phyloP scores from a whole-genome alignment of 2,797 vertebrate species.

The Peromyscus melanophrys region DNA sequence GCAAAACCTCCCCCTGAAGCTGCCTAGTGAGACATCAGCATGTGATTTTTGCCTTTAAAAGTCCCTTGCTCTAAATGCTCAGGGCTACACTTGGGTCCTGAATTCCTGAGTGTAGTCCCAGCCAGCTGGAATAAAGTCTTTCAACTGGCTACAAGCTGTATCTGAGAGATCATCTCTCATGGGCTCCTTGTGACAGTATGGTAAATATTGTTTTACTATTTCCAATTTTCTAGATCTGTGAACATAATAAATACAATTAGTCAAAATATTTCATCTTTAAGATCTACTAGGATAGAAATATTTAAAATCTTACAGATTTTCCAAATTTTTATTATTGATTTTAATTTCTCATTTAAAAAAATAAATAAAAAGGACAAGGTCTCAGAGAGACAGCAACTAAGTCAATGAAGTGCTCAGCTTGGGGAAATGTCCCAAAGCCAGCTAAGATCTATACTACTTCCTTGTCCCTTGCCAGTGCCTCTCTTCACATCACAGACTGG shows the following conservation, averaged over 20 bases:
- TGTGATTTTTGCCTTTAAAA: neutral
- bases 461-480: no score
- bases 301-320: neutral
- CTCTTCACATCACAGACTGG: neutral
- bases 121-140: neutral
- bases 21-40: neutral
- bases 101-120: neutral
- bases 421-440: neutral
- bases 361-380: neutral
- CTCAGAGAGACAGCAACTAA: neutral
- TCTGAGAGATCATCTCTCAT: neutral
- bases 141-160: no score
- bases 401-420: neutral
- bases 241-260: neutral
- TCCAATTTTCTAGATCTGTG: neutral
- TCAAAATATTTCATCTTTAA: slow-evolving; percentile 42
- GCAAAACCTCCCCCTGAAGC: neutral
- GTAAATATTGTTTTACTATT: neutral
- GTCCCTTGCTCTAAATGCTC: neutral
- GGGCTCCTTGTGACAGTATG: no score
- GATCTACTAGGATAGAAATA: neutral
- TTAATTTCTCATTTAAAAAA: slow-evolving; percentile 16
- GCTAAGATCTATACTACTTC: neutral
- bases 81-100: neutral
- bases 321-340: neutral